Base-by-base conservation (phyloP, 2,888 invertebrate species). In the Rhorus exstirpatorius region DNA sequence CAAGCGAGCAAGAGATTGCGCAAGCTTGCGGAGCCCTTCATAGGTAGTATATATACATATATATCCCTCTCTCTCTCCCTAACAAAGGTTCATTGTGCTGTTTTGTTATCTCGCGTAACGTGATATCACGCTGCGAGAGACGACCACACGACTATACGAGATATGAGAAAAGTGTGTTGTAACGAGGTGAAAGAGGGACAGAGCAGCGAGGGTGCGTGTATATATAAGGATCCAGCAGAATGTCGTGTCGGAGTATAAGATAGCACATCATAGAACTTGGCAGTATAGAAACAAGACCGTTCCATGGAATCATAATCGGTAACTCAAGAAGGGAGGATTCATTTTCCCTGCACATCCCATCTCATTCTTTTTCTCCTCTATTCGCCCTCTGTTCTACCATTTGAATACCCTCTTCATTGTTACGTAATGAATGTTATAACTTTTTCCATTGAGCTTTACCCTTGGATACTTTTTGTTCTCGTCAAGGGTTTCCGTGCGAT, bases 21-120 rank as follows among this genome's bases (percentile, higher is more conserved):
- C 31, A 8, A 79, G 63, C 51, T 65, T n/a, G n/a, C 21, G 17
- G 38, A 49, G 38, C 21, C 70, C 46, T 49, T 72, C 21, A 24
- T 71, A 58, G 19, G 3, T 14, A 10, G n/a, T n/a, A n/a, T n/a
- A n/a, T n/a, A n/a, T n/a, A n/a, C n/a, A n/a, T n/a, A n/a, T n/a
- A n/a, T n/a, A n/a, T n/a, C n/a, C n/a, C n/a, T 44, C 8, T 55
- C 51, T 41, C 35, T 67, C 44, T 46, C 35, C 53, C 46, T 58
- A 38, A 81, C 81, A 68, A 72, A 68, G 72, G 67, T 31, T 61
- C 77, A 77, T 81, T 81, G 81, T 81, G 67, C 77, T 19, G 67
- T 68, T 74, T 68, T 67, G 81, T 81, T 81, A 81, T 77, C 81
- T 77, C 12, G 53, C 53, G 81, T 60, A 77, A 81, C 60, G 60